phyloP scores from a whole-genome alignment of 2,888 invertebrate genomes.

The Eupithecia insigniata region DNA sequence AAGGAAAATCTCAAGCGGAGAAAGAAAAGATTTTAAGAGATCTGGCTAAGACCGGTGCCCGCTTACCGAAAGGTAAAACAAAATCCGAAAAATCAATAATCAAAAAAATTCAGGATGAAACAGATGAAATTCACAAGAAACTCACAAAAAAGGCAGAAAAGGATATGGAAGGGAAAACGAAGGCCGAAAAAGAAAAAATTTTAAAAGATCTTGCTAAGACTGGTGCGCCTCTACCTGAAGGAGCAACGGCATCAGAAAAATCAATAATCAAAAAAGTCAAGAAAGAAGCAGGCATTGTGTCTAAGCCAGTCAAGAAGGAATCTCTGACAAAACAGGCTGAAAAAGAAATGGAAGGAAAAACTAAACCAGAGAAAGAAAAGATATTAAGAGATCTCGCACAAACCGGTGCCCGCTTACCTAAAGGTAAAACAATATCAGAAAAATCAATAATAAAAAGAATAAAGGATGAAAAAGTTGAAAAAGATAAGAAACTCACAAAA shows the following conservation, averaged over 20 bases:
- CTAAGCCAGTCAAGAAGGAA: slow-evolving; percentile 29
- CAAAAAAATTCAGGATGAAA: slow-evolving; percentile 47
- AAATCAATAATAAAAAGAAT: slow-evolving; percentile 44
- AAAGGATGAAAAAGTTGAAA: slow-evolving; percentile 39
- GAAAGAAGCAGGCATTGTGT: slow-evolving; percentile 37
- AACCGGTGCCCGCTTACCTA: background rate
- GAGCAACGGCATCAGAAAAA: background rate
- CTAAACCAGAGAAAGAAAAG: slow-evolving; percentile 45
- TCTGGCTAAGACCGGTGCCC: background rate
- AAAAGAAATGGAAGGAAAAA: slow-evolving; percentile 49
- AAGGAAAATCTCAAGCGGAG: slow-evolving; percentile 43
- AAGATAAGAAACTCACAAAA: background rate
- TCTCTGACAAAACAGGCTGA: slow-evolving; percentile 38
- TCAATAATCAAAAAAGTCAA: slow-evolving; percentile 46
- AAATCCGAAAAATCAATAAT: slow-evolving; percentile 15
- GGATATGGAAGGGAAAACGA: slow-evolving; percentile 47
- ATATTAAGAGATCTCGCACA: slow-evolving; percentile 29
- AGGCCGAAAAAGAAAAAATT: slow-evolving; percentile 46
- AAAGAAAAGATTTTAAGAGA: slow-evolving; percentile 45
- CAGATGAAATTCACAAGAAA: slow-evolving; percentile 16
- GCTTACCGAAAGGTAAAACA: slow-evolving; percentile 1
- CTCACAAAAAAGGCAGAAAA: slow-evolving; percentile 32
- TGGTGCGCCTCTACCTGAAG: background rate
- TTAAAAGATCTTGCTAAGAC: slow-evolving; percentile 18
- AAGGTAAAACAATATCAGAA: slow-evolving; percentile 6